phyloP scores from a whole-genome alignment of 2,797 vertebrate genomes.

The Ptychadena robeensis region DNA sequence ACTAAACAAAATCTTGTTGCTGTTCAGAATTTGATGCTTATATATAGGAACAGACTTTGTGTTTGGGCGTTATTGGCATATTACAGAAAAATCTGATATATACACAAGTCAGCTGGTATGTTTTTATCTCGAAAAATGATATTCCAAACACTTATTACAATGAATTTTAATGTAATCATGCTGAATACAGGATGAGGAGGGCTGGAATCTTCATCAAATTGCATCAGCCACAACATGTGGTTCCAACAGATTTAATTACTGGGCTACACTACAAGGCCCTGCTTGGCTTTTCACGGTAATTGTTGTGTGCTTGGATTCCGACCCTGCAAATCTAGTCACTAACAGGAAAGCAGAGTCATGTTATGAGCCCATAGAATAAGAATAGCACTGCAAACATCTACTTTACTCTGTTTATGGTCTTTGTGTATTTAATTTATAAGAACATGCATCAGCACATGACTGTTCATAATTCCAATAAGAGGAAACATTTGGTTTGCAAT shows the following conservation, averaged over 20 bases:
- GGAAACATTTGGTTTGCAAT: background rate
- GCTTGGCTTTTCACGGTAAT: constrained; percentile 30
- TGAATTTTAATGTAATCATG: constrained; percentile 23
- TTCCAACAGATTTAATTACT: constrained; percentile 49
- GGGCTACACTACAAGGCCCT: constrained; percentile 14
- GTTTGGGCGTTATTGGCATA: background rate
- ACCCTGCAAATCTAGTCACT: constrained; percentile 20
- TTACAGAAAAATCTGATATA: background rate
- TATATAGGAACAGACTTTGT: background rate
- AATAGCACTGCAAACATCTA: background rate
- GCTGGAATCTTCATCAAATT: constrained; percentile 44
- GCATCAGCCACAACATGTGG: constrained; percentile 50
- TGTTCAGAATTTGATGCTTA: background rate
- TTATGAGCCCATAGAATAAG: background rate
- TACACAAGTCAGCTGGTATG: constrained; percentile 14
- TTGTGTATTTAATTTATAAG: constrained; percentile 1
- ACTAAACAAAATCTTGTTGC: background rate
- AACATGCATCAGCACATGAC: background rate
- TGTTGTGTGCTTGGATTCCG: constrained; percentile 35
- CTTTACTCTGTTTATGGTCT: too few relatives aligned
- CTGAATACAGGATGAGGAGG: constrained; percentile 27
- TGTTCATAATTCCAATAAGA: background rate
- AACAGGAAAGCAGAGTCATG: constrained; percentile 26
- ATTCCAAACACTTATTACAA: constrained; percentile 33
- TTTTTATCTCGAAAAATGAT: constrained; percentile 9